Percentiles rank a stretch among this genome's conserved stretches.
Evolutionary conservation across 2,888 invertebrate species (phyloP).

Genomic region (Caenorhabditis sp.): DNA sequence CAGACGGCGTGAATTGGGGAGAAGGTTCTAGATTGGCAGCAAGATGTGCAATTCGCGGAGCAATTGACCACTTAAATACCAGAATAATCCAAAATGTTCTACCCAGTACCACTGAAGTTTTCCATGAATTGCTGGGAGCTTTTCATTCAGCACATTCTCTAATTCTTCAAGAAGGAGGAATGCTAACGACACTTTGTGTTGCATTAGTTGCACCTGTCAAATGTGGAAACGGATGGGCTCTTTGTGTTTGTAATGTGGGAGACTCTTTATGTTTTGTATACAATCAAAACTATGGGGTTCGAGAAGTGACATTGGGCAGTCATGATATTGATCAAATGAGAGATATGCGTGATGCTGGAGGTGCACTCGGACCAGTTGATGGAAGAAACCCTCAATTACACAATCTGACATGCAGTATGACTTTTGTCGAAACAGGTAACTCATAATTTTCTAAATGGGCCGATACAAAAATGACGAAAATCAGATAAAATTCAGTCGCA

Average conservation of each 20-base stretch:
- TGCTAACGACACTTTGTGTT: constrained; percentile 84
- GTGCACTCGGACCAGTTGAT: constrained; percentile 86
- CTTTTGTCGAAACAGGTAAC: constrained; percentile 77
- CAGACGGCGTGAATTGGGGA: constrained; percentile 92
- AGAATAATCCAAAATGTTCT: constrained; percentile 49
- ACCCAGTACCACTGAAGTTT: constrained; percentile 76
- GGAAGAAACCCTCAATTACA: constrained; percentile 85
- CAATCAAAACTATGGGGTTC: constrained; percentile 80
- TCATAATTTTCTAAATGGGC: not conserved
- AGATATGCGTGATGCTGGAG: constrained; percentile 87
- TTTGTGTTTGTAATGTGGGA: constrained; percentile 87
- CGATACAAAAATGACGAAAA: too few species aligned
- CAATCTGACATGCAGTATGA: constrained; percentile 83
- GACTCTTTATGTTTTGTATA: constrained; percentile 89
- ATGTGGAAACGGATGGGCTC: constrained; percentile 74
- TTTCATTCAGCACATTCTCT: constrained; percentile 86
- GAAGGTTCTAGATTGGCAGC: constrained; percentile 77
- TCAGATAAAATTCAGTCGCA: too few species aligned
- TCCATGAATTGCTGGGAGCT: constrained; percentile 81
- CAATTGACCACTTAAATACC: constrained; percentile 81
- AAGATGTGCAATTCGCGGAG: constrained; percentile 82
- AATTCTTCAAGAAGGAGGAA: constrained; percentile 82
- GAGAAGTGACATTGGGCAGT: constrained; percentile 77
- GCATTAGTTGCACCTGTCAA: constrained; percentile 77
- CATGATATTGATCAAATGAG: constrained; percentile 84